These are phyloP conservation scores for Montipora sp. DNA, from an alignment of 64 coral and sea anemone genomes.

Conservation along the genomic window DNA sequence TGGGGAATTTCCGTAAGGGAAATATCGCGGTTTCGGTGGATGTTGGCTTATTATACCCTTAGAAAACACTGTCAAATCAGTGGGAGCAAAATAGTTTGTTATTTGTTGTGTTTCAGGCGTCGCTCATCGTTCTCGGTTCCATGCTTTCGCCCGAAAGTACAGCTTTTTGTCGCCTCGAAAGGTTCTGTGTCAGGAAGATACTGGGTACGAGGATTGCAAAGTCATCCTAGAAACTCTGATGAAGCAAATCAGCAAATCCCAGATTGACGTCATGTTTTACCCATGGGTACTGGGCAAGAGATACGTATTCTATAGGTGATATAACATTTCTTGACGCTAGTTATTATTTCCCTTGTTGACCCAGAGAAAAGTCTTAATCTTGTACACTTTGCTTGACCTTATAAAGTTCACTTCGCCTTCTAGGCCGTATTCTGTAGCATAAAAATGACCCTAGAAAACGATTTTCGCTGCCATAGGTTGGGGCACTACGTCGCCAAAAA, in stretches of 20 bases:
- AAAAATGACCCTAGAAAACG: no score
- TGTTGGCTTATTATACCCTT: no score
- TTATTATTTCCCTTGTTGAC: background rate
- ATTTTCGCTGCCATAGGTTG: no score
- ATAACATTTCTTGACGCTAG: background rate
- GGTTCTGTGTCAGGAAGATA: background rate
- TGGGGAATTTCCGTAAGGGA: no score
- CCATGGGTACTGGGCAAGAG: constrained; percentile 71
- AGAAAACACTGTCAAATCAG: no score
- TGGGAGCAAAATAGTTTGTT: no score
- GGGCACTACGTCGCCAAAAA: no score
- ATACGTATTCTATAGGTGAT: constrained; percentile 65
- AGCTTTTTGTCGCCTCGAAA: constrained; percentile 52
- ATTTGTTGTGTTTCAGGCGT: constrained; percentile 42
- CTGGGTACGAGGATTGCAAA: constrained; percentile 67
- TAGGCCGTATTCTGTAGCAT: no score
- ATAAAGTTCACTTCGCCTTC: no score
- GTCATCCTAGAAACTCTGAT: constrained; percentile 58
- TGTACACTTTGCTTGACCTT: background rate
- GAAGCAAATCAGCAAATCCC: constrained; percentile 33
- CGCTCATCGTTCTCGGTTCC: constrained; percentile 49
- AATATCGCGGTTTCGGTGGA: no score
- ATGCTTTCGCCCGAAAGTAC: constrained; percentile 59
- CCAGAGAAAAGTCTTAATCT: background rate
- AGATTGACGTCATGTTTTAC: constrained; percentile 60